phyloP scores from a whole-genome alignment of 2,888 invertebrate genomes.

The Dioctria rufipes region DNA sequence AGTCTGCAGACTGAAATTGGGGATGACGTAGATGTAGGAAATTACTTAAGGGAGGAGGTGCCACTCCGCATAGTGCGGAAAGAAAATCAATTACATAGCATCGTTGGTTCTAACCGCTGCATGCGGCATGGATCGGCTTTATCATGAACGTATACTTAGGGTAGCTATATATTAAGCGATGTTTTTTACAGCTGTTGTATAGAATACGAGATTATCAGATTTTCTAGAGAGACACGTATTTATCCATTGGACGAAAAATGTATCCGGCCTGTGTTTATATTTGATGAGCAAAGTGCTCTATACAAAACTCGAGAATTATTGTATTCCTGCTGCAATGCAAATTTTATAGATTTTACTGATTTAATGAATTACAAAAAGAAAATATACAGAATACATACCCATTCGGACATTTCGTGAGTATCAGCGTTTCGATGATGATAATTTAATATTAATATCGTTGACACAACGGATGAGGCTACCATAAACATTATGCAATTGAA shows the following conservation, averaged over 20 bases:
- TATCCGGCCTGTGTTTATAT: neutral
- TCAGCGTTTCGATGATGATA: conserved; percentile 98
- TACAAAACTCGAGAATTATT: neutral
- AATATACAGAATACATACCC: conserved; percentile 81
- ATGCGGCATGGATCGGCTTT: too few species aligned
- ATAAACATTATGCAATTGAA: conserved; percentile 99
- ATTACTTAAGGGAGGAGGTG: neutral
- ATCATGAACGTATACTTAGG: too few species aligned
- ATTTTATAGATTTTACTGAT: neutral
- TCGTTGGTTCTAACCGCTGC: too few species aligned
- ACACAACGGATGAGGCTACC: conserved; percentile 98
- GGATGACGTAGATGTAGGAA: conserved; percentile 4
- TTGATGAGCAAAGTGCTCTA: neutral
- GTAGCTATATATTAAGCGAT: too few species aligned
- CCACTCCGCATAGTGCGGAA: too few species aligned
- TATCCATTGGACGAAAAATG: neutral
- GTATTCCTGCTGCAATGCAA: neutral
- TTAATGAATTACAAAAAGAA: neutral
- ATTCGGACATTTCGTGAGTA: conserved; percentile 97
- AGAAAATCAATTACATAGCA: too few species aligned
- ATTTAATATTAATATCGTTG: conserved; percentile 97
- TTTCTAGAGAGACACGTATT: neutral
- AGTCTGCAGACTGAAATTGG: neutral
- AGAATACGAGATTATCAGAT: neutral
- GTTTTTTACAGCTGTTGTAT: neutral